Conservation (phyloP, 2,113 vertebrate species). For the Ceyx cyanopectus region DNA sequence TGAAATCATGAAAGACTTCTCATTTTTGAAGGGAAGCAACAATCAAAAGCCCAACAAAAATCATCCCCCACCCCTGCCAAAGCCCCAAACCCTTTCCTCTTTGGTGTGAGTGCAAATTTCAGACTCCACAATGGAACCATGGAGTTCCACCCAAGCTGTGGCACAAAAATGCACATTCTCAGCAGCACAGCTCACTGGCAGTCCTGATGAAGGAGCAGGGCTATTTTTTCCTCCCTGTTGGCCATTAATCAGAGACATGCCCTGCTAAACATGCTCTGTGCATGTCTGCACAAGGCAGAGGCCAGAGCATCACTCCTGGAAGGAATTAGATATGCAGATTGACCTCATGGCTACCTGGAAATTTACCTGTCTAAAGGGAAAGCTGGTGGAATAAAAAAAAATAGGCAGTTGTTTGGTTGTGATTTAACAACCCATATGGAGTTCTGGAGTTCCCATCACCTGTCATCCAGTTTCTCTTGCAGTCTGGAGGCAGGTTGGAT, state of each 20-base stretch:
- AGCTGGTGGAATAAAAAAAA: neutral
- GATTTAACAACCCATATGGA: neutral
- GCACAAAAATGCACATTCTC: neutral
- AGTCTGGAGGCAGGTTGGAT: fast-evolving
- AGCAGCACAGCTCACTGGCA: neutral
- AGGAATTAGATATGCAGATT: neutral
- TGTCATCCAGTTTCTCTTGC: neutral
- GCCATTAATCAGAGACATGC: neutral
- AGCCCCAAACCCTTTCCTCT: neutral
- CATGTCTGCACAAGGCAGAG: neutral
- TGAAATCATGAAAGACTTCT: neutral
- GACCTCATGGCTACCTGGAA: neutral
- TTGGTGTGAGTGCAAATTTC: neutral
- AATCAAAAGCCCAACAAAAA: neutral
- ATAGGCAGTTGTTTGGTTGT: neutral
- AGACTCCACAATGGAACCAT: neutral
- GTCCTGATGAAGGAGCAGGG: neutral
- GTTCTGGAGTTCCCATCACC: fast-evolving
- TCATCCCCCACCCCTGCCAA: fast-evolving
- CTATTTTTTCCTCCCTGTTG: neutral
- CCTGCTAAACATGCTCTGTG: neutral
- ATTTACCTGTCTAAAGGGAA: neutral
- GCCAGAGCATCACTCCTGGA: neutral
- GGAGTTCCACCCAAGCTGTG: neutral
- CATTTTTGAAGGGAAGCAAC: fast-evolving